Conservation (phyloP, 2,113 vertebrate species). For the Lampris incognitus region DNA sequence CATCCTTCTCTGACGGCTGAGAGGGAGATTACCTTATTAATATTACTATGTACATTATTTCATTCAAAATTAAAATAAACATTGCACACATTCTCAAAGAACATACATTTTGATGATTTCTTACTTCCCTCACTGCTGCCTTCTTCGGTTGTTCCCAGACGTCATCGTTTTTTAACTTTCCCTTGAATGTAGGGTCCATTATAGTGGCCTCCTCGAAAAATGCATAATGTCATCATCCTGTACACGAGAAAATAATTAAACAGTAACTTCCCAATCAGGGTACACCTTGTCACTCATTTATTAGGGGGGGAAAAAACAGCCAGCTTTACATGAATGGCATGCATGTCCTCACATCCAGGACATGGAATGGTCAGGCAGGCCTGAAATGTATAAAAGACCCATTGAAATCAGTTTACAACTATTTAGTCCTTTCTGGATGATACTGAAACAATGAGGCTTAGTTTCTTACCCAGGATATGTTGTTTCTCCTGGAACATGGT, state of each 20-base stretch:
- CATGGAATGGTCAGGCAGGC: no score
- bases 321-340: background rate
- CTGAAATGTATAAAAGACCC: no score
- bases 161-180: slow-evolving; percentile 4
- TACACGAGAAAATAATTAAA: slow-evolving; percentile 22
- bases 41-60: slow-evolving; percentile 28
- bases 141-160: background rate
- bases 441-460: no score
- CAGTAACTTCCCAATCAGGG: slow-evolving; percentile 1
- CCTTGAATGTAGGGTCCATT: slow-evolving; percentile 26
- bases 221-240: slow-evolving; percentile 18
- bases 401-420: no score
- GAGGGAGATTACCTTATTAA: slow-evolving; percentile 15
- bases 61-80: slow-evolving; percentile 31
- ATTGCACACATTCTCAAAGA: slow-evolving; percentile 6
- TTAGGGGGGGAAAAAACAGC: background rate
- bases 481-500: no score
- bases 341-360: no score
- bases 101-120: background rate
- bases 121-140: no score
- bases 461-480: no score
- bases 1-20: slow-evolving; percentile 28
- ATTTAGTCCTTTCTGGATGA: no score
- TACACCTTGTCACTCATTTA: background rate
- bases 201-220: no score